Evolutionary conservation across 2,888 invertebrate genomes (phyloP).

Genomic region (Cosmia pyralina): DNA sequence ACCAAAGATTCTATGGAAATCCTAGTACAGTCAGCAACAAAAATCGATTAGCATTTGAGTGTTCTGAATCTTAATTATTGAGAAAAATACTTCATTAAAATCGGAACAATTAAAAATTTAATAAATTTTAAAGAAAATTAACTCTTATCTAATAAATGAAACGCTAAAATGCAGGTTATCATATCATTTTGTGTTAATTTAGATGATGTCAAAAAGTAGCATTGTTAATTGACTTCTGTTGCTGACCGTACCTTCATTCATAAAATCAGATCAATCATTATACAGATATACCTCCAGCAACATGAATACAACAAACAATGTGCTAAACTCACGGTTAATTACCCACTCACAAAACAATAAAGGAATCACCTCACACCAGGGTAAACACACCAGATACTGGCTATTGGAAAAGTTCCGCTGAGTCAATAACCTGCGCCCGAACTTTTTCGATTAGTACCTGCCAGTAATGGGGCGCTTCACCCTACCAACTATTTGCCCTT

Average conservation of each 20-base stretch:
- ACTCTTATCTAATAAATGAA: too few relatives aligned
- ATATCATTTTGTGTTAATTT: too few relatives aligned
- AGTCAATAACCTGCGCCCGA: slow-evolving; percentile 75
- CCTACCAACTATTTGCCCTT: slow-evolving; percentile 69
- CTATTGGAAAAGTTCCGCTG: slow-evolving; percentile 75
- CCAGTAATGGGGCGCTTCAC: slow-evolving; percentile 71
- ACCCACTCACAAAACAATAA: slow-evolving; percentile 63
- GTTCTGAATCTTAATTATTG: too few relatives aligned
- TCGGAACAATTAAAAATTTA: too few relatives aligned
- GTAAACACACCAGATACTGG: slow-evolving; percentile 67
- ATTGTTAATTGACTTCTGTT: too few relatives aligned
- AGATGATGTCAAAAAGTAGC: too few relatives aligned
- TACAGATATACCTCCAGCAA: not conserved
- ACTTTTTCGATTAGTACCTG: slow-evolving; percentile 81
- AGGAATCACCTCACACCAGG: slow-evolving; percentile 60
- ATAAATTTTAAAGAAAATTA: too few relatives aligned
- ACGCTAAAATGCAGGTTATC: too few relatives aligned
- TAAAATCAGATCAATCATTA: not conserved
- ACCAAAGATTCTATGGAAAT: not conserved
- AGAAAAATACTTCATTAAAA: too few relatives aligned
- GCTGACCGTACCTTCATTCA: too few relatives aligned
- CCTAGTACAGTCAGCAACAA: too few relatives aligned
- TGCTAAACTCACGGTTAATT: slow-evolving; percentile 56
- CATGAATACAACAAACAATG: slow-evolving; percentile 23
- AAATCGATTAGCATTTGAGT: too few relatives aligned